Base-by-base conservation (phyloP, 1,140 invertebrate genomes). In the Cydia amplana region DNA sequence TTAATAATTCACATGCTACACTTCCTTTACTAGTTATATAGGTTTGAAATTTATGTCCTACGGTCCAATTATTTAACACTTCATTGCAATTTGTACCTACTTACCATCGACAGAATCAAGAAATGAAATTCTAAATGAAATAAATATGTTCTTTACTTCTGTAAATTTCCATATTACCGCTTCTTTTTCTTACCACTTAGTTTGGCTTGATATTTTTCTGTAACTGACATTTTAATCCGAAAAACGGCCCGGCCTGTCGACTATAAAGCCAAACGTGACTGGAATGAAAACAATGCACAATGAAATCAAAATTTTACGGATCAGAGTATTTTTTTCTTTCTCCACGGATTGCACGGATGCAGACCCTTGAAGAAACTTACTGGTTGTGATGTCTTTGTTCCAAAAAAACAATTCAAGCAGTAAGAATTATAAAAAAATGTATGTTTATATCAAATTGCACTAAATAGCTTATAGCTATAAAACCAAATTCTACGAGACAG, bases 191-290 rank as follows among this genome's bases (percentile, higher is more conserved):
- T 70, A 36, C 28, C 16, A 28, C 32, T 70, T 36, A 70, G 65
- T 82, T 78, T 79, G 82, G 79, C 76, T 82, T 78, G 75, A 79
- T 84, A 87, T 84, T 88, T 80, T 82, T 88, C 86, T 89, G 87
- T 76, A 77, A 83, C 80, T 85, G 86, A 88, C 86, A 74, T 87
- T 88, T 89, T 89, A 89, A 89, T 87, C 82, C 80, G 80, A 80
- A 85, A 86, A 82, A 80, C 80, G 83, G 83, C 75, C 79, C 77
- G 81, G 79, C 79, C 79, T 78, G 79, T 75, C 80, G 83, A 82
- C 85, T 86, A 85, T 85, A 85, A 86, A 87, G 79, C 81, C 74
- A 76, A 80, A 88, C 87, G 87, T 89, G 87, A 87, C 77, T 75
- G 73, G 85, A 89, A 89, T 88, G 82, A 85, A 83, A 83, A 81